phyloP scores from a whole-genome alignment of 1,140 invertebrate species.

The Fopius arisanus region DNA sequence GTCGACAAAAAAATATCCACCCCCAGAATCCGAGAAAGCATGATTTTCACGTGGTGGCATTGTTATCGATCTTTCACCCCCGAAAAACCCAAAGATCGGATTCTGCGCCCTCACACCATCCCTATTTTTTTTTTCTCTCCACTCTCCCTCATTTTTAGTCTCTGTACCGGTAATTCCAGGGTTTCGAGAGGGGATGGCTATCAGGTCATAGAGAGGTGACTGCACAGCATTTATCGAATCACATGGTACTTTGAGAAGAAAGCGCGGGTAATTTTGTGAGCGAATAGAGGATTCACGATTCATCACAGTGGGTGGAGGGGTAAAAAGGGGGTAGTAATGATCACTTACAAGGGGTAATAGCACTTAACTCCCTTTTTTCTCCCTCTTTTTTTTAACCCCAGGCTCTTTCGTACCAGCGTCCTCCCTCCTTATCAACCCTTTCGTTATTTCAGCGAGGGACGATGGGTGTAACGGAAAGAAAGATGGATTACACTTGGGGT shows the following conservation, averaged over 20 bases:
- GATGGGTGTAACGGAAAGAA: slow-evolving; percentile 1
- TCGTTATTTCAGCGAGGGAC: slow-evolving; percentile 14
- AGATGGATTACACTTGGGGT: slow-evolving; percentile 26
- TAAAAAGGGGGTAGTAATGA: slow-evolving; percentile 12
- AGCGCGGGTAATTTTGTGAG: slow-evolving; percentile 27
- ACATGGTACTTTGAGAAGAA: slow-evolving; percentile 34
- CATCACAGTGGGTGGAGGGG: background rate
- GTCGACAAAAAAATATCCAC: too few species aligned
- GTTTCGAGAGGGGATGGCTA: background rate
- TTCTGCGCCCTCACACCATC: slow-evolving; percentile 50
- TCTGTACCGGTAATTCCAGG: slow-evolving; percentile 12
- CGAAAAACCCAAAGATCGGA: slow-evolving; percentile 48
- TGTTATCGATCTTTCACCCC: slow-evolving; percentile 51
- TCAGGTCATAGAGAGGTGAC: background rate
- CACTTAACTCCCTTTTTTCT: slow-evolving; percentile 15
- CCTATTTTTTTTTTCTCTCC: background rate
- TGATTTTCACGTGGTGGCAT: slow-evolving; percentile 58
- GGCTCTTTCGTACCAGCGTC: background rate
- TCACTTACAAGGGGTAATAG: slow-evolving; percentile 25
- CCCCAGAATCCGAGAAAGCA: slow-evolving; percentile 36
- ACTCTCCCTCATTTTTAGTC: background rate
- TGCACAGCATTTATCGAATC: slow-evolving; percentile 36
- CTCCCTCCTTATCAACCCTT: background rate
- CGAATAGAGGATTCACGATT: slow-evolving; percentile 16
- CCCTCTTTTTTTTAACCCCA: slow-evolving; percentile 10